phyloP scores from a whole-genome alignment of 2,797 vertebrate genomes.

The Pipistrellus nathusii region DNA sequence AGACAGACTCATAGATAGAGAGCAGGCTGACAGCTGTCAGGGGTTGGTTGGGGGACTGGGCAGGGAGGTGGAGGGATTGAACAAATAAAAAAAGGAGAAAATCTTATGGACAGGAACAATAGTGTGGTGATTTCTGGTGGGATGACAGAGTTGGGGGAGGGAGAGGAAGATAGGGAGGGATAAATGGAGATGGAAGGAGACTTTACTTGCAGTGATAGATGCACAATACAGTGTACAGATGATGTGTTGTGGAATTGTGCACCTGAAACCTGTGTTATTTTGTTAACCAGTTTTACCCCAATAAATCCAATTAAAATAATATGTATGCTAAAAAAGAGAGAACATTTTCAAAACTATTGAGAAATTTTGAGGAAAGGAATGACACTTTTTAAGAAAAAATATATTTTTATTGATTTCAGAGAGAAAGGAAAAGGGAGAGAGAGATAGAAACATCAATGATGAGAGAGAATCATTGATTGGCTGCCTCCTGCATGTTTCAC shows the following conservation, averaged over 20 bases:
- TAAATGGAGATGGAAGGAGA: not conserved
- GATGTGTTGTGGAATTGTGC: not conserved
- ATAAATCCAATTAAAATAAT: not conserved
- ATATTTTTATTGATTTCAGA: too few species aligned
- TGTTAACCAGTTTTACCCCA: not conserved
- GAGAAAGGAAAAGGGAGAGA: too few species aligned
- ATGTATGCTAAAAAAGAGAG: not conserved
- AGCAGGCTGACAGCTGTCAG: not conserved
- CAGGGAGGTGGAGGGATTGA: not conserved
- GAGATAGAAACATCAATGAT: too few species aligned
- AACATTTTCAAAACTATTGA: not conserved
- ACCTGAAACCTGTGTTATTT: not conserved
- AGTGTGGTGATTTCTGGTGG: not conserved
- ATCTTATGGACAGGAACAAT: not conserved
- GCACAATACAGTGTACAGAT: too few species aligned
- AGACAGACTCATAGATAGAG: not conserved
- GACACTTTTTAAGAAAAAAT: not conserved
- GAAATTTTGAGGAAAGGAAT: slow-evolving; percentile 25
- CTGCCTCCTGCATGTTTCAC: too few species aligned
- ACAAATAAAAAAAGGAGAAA: not conserved
- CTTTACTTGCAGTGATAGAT: too few species aligned
- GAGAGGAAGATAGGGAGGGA: not conserved
- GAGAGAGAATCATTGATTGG: too few species aligned
- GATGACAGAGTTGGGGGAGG: not conserved
- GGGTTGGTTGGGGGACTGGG: not conserved